Conservation (phyloP, 1,140 invertebrate genomes). For the Leptopilina clavipes region DNA sequence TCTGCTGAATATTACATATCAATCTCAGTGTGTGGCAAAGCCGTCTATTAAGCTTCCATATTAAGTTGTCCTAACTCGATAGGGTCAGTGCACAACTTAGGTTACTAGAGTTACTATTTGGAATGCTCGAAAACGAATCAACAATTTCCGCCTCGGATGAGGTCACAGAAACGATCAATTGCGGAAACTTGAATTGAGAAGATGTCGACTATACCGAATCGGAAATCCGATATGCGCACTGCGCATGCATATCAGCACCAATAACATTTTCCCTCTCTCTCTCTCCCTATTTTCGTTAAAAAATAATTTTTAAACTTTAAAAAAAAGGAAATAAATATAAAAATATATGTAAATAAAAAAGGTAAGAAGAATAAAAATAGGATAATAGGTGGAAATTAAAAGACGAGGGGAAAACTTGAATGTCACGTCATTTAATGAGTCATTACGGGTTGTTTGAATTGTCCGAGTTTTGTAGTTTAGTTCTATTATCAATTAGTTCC, state of each 20-base stretch:
- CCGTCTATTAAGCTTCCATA: constrained; percentile 15
- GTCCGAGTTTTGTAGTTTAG: neutral
- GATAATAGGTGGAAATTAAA: too few species aligned
- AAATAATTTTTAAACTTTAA: too few species aligned
- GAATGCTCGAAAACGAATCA: constrained; percentile 29
- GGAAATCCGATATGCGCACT: constrained; percentile 22
- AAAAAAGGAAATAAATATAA: too few species aligned
- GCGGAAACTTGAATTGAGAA: constrained; percentile 29
- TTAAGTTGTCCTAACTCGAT: constrained; percentile 16
- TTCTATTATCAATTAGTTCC: constrained; percentile 60
- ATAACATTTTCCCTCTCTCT: neutral
- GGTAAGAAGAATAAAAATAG: too few species aligned
- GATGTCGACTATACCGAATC: constrained; percentile 14
- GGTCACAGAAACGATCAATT: constrained; percentile 24
- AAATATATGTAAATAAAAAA: too few species aligned
- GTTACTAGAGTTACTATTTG: constrained; percentile 13
- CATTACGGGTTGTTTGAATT: too few species aligned
- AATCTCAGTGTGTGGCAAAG: neutral
- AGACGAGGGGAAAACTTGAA: too few species aligned
- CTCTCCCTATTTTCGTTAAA: too few species aligned
- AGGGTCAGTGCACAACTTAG: constrained; percentile 12
- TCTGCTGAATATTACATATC: constrained; percentile 20
- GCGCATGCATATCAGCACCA: neutral
- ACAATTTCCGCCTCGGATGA: constrained; percentile 17
- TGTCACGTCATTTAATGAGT: too few species aligned